phyloP scores from a whole-genome alignment of 2,888 invertebrate species.

The Lapara coniferarum region DNA sequence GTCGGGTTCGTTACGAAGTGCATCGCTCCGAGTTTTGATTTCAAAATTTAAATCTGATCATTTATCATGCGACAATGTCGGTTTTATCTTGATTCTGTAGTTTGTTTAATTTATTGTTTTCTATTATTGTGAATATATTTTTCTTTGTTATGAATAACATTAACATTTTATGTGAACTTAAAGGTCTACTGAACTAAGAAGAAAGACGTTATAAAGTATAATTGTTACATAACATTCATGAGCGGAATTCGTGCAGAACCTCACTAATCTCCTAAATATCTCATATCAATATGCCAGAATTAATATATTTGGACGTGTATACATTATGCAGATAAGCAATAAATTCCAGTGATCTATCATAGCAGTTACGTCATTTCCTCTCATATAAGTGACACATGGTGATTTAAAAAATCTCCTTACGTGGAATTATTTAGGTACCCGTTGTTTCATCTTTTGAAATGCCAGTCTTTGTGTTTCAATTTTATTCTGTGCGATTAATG shows the following conservation, averaged over 20 bases:
- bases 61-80: conserved; percentile 82
- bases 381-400: conserved; percentile 14
- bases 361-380: conserved; percentile 22
- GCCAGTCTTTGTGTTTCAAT: conserved; percentile 9
- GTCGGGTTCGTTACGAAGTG: conserved; percentile 75
- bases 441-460: conserved; percentile 16
- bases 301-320: conserved; percentile 19
- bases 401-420: conserved; percentile 17
- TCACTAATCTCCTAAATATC: conserved; percentile 13
- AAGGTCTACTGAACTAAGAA: not conserved
- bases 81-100: conserved; percentile 71
- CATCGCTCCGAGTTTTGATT: conserved; percentile 69
- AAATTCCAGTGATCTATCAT: conserved; percentile 22
- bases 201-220: not conserved
- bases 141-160: conserved; percentile 42
- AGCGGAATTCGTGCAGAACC: not conserved
- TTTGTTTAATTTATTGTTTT: conserved; percentile 59
- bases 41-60: conserved; percentile 80
- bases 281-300: conserved; percentile 23
- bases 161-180: conserved; percentile 32
- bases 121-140: conserved; percentile 39
- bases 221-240: conserved; percentile 5
- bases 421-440: conserved; percentile 9
- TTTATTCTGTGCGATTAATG: not conserved
- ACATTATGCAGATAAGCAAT: conserved; percentile 23